Evolutionary conservation across 1,140 invertebrate species (phyloP), one percentile per base, ranked within the genome.

Genomic region (Drosophila fuyamai): DNA sequence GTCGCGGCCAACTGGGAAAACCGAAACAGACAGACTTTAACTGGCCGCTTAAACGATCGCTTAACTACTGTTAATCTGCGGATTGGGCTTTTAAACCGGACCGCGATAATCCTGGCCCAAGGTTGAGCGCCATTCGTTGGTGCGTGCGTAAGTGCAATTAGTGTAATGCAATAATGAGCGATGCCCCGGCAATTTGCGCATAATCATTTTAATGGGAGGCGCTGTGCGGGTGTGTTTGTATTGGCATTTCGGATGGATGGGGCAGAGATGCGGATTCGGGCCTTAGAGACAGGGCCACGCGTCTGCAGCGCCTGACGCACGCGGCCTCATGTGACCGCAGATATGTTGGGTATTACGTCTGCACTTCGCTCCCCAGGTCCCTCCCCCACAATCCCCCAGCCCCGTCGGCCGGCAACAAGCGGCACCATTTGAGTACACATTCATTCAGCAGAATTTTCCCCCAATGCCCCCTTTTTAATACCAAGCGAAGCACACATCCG

Each of bases 111-210:
- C 72, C 73, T 35, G 60, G 18, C 36, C 62, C 72, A 75, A 72
- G 68, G 68, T 57, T 72, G 68, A 68, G 48, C 73, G 53, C 75
- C 54, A 82, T 81, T 81, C 76, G 29, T 2, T 32, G 68, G 76
- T 83, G 83, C 83, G 74, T 89, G 84, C 84, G 74, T 89, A 89
- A 89, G 77, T 78, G 84, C 80, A 89, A 89, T 89, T 89, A 89
- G 84, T 89, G 84, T 89, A 84, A 85, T 70, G 74, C 50, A 75
- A 81, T 85, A 81, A 72, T 81, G 77, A 84, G 70, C 75, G 78
- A 86, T 86, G 82, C 65, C 60, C 63, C 62, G 70, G 63, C 78
- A 80, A 80, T 62, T 74, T 72, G 51, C 53, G 55, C 63, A 68
- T 67, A 65, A 68, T 58, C 67, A 60, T 60, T 74, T 80, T 48